Base-by-base conservation (phyloP, 2,888 invertebrate genomes). In the Rhagophthalmus giganteus region DNA sequence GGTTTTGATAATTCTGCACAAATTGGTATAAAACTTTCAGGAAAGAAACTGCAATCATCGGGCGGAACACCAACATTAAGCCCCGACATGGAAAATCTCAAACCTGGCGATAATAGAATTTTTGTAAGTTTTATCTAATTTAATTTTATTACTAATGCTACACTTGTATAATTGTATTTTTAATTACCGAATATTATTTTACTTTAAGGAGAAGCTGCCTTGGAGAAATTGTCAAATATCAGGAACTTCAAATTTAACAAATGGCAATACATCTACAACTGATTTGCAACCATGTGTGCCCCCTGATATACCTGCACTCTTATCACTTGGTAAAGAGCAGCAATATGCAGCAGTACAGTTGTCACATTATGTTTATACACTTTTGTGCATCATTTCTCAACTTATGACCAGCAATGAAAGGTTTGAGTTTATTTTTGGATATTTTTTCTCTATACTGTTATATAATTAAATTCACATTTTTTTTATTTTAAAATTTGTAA, bases 401-500 rank as follows among this genome's bases (percentile, higher is more conserved):
- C 87, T 94, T 67, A 88, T 92, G 78, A 94, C 94, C 2, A 89
- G 88, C 6, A 90, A 94, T 67, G 89, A 90, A 68, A 86, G 84
- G 84, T 84, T 63, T 20, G 65, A 53, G 47, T 55, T 15, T 20
- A 15, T 27, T n/a, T 30, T 20, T 20, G n/a, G n/a, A n/a, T n/a
- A 6, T 11, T 35, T 9, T 24, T 9, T 5, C 3, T 31, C n/a
- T n/a, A n/a, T n/a, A n/a, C n/a, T 5, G 20, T 20, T 5, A 5
- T 7, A 20, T 20, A 20, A 3, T 20, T 20, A 7, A 5, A 20
- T 20, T 20, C 7, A 7, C 7, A 7, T 20, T 20, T 20, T 20
- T 20, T 20, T 20, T 20, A 20, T 20, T 20, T 20, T 20, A 20
- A 20, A 5, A 20, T 20, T 20, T 20, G 20, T 20, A 20, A n/a